Base-by-base conservation (phyloP, 1,140 invertebrate genomes). In the Diachasma alloeum region DNA sequence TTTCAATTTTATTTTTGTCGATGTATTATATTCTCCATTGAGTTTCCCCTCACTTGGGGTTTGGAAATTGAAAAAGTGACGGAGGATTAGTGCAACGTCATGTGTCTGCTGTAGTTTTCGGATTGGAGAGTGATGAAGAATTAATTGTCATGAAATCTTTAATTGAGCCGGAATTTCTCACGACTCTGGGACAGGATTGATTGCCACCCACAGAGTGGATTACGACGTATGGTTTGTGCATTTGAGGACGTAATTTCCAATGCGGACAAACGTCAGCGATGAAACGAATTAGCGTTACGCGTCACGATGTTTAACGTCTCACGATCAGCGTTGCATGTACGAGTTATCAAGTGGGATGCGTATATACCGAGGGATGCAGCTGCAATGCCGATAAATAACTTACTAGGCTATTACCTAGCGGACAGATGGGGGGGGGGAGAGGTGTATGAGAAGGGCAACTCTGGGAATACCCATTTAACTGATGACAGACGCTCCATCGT, bases 61-160 rank as follows among this genome's bases (percentile, higher is more conserved):
- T 31, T 73, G 86, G 87, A 88, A 88, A 89, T 88, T 87, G 87
- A 88, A 89, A 88, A 87, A 83, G 82, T 86, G 84, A 87, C 83
- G 81, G 24, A 17, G 39, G 48, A 75, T 42, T 69, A 6, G 17
- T 17, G 9, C 13, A 11, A 42, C 39, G 39, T 42, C 10, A 42
- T 11, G 39, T 42, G 9, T 10, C 39, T 31, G 31, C 39, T 42
- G 39, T 10, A 42, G 9, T 42, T 42, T 42, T 13, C 39, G 39
- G 39, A 42, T 42, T 42, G 4, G 4, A 42, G 13, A 42, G 9
- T 42, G 39, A 42, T 42, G 39, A 42, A 13, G 9, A 42, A 42
- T 42, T 42, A 42, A 13, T 42, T 42, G 9, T 42, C 39, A 11
- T 10, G 39, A 9, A 13, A 42, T 4, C 13, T 42, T 42, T 42